Base-by-base conservation (phyloP, 2,113 vertebrate genomes). In the Dicrurus megarhynchus region DNA sequence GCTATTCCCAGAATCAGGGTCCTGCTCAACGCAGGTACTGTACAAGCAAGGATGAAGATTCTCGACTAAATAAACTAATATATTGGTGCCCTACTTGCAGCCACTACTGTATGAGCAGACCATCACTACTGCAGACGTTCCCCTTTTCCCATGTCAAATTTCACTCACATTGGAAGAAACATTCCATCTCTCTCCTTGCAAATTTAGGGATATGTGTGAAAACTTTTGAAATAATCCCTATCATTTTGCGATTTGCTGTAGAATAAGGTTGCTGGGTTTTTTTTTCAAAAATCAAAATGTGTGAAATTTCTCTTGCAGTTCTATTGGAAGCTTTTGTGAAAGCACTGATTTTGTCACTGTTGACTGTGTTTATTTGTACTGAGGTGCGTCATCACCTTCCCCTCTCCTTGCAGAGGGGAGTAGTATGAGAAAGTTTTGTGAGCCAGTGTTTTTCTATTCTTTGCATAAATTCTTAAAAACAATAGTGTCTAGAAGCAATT, bases 401-500 rank as follows among this genome's bases (percentile, higher is more conserved):
- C 30, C 22, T 75, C 33, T 59, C 21, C 42, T 32, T 86, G 42
- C 26, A 78, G 39, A 80, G 74, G 49, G 32, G 44, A 46, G 44
- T 61, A 71, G 63, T 93, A 85, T 89, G n/a, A 93, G 44, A 69
- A 93, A n/a, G 13, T 84, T 96, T 63, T 33, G 86, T 59, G 19
- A 82, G 24, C n/a, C 78, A 28, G 28, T 57, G 17, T 18, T 91
- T 94, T 89, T 81, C 49, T 93, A 44, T 84, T 24, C 56, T 84
- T 69, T 89, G 41, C 32, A 78, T 84, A 90, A 93, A 81, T 76
- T 94, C 88, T 87, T 96, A 85, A 88, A 79, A 87, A 87, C 44
- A 96, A 81, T 85, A 74, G 12, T 23, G 23, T 70, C 84, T 87
- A 82, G 77, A 82, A 92, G n/a, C 21, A 95, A 52, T 46, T 70